These are phyloP conservation scores for Gila orcuttii DNA, from an alignment of 2,113 vertebrate genomes.

Conservation along the genomic window DNA sequence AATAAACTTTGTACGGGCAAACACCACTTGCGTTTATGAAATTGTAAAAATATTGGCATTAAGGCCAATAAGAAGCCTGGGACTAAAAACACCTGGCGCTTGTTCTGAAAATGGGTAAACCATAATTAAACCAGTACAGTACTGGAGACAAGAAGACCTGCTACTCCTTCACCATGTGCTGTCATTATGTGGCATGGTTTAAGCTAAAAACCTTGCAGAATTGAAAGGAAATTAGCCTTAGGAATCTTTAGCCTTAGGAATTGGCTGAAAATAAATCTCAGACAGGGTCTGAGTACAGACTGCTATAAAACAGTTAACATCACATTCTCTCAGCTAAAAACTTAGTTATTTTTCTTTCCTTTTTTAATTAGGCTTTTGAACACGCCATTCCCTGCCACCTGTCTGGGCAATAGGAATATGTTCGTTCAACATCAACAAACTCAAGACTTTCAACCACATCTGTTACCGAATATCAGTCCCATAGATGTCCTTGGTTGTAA, in stretches of 20 bases:
- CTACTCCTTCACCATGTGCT: not conserved
- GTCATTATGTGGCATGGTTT: not conserved
- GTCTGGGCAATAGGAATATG: not conserved
- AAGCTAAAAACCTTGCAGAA: not conserved
- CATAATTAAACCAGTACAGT: not conserved
- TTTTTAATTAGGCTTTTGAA: not conserved
- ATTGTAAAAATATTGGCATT: not conserved
- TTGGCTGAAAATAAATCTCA: not conserved
- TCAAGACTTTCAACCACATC: not conserved
- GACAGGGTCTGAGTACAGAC: not conserved
- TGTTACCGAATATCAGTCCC: not conserved
- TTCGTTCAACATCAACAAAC: not conserved
- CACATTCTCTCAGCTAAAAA: not conserved
- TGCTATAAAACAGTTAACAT: not conserved
- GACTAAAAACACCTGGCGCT: not conserved
- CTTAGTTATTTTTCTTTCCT: not conserved
- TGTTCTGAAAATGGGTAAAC: not conserved
- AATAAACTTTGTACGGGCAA: not conserved
- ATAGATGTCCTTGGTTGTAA: not conserved
- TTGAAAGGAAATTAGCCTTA: not conserved
- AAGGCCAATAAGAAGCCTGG: not conserved
- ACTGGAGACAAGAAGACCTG: not conserved
- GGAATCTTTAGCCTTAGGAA: not conserved
- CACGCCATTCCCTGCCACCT: not conserved
- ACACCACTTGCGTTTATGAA: not conserved